Base-by-base conservation (phyloP, 2,888 invertebrate species). In the Steromphala cineraria region DNA sequence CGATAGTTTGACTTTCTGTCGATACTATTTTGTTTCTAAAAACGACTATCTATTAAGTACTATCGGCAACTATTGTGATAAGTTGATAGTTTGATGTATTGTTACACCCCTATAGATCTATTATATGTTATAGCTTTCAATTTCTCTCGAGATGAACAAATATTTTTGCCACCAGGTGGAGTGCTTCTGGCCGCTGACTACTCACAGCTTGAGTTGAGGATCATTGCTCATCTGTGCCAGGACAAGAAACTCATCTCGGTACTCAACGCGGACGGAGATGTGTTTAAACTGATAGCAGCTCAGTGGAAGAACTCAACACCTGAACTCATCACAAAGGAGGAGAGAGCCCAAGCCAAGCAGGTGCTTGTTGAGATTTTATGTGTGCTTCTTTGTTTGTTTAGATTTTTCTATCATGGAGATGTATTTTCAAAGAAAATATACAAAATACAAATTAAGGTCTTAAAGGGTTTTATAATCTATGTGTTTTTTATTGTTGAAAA, bases 141-240 rank as follows among this genome's bases (percentile, higher is more conserved):
- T n/a, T n/a, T n/a, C n/a, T n/a, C n/a, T n/a, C n/a, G n/a, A n/a
- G n/a, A n/a, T n/a, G n/a, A 62, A 24, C n/a, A 17, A 46, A 10
- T 1, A 5, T 13, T 10, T 46, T 19, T 71, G 2, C 71, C 40
- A 5, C 1, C 85, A 92, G 94, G 94, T 79, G 93, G 93, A 62
- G 93, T 96, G 71, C 94, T 99, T 79, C 93, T 99, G 71, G 96
- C 98, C 0, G 98, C 98, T 0, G 99, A 99, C 94, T 99, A 98
- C 94, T 98, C 98, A 89, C 99, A 99, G 94, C 93, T 99, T 83
- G 99, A 99, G 94, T 95, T 99, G 93, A 95, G 99, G 87, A 95
- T 99, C 82, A 94, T 99, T 88, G 97, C 99, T 21, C 98, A 99
- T 94, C 95, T 98, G 83, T 97, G 97, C 10, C 94, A 95, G 84